Evolutionary conservation across 1,140 invertebrate genomes (phyloP).

Genomic region (Rhagoletis pomonella): DNA sequence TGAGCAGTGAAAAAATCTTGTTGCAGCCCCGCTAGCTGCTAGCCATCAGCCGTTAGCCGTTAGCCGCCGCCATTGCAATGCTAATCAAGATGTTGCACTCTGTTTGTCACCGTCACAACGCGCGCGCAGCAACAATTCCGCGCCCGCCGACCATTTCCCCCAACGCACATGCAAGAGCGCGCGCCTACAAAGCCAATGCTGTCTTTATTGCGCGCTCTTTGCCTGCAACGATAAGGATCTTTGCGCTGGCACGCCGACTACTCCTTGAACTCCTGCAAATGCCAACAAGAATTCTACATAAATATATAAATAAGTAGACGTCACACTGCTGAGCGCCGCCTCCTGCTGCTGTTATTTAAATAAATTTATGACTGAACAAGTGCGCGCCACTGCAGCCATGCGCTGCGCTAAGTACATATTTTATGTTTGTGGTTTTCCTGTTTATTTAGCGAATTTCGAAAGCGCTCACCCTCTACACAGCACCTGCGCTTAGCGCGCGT

Average conservation of each 20-base stretch:
- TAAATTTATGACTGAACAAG: constrained; percentile 40
- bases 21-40: background rate
- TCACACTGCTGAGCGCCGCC: background rate
- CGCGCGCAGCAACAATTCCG: constrained; percentile 15
- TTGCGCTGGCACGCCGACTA: background rate
- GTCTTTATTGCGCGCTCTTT: background rate
- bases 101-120: constrained; percentile 10
- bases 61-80: constrained; percentile 4
- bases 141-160: background rate
- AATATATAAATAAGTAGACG: background rate
- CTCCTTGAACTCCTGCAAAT: constrained; percentile 21
- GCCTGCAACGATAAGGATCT: constrained; percentile 24
- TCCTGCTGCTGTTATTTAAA: constrained; percentile 28
- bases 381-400: background rate
- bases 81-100: constrained; percentile 50
- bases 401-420: background rate
- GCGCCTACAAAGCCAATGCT: background rate
- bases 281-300: background rate
- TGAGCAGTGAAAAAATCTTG: background rate
- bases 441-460: constrained; percentile 28
- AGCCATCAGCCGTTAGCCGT: background rate
- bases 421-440: constrained; percentile 20
- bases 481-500: background rate
- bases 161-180: background rate
- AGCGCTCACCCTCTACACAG: background rate